Conservation (phyloP, 2,797 vertebrate genomes). For the Tarsius wallacei region DNA sequence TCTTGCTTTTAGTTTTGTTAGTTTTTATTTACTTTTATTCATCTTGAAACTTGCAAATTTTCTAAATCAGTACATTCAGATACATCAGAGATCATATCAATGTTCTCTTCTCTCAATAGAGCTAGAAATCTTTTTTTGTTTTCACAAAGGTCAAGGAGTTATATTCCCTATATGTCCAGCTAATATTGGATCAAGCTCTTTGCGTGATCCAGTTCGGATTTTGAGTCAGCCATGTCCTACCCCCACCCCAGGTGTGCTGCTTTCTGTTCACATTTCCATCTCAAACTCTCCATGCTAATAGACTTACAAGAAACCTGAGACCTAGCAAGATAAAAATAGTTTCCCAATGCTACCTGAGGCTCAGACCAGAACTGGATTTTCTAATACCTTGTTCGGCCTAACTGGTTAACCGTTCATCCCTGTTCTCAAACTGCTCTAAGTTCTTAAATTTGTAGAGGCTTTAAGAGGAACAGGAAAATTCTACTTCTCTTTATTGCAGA, state of each 20-base stretch:
- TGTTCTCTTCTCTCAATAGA: background rate
- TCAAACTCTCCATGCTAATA: background rate
- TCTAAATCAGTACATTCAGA: background rate
- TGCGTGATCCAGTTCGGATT: background rate
- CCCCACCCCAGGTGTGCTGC: background rate
- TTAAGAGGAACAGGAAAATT: background rate
- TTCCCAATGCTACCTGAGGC: background rate
- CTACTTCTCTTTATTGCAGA: background rate
- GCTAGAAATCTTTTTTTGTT: background rate
- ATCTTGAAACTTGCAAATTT: background rate
- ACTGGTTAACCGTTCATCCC: background rate
- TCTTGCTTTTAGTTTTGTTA: background rate
- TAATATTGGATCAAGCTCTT: background rate
- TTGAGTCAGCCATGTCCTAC: background rate
- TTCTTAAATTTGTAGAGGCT: background rate
- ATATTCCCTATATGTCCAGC: background rate
- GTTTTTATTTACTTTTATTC: background rate
- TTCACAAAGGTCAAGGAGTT: background rate
- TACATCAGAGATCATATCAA: background rate
- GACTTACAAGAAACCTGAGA: background rate
- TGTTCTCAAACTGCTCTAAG: background rate
- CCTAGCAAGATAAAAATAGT: background rate
- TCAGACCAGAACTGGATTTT: conserved; percentile 16
- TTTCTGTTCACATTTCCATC: background rate
- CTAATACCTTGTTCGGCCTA: background rate